Conservation (phyloP, 2,888 invertebrate species). For the Tryphoninae sp. region DNA sequence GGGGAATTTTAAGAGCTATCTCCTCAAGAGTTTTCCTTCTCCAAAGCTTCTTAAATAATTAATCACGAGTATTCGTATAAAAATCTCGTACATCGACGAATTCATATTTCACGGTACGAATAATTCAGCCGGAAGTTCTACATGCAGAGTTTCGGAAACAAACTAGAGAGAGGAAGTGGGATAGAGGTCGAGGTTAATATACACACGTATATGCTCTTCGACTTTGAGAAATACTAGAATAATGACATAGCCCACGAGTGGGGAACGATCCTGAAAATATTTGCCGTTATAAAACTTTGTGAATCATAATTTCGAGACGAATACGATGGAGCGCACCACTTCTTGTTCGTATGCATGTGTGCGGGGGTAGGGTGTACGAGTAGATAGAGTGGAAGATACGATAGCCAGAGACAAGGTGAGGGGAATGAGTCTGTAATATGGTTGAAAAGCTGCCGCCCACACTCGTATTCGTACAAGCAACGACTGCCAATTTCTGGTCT, state of each 20-base stretch:
- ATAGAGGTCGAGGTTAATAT: neutral
- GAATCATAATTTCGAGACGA: neutral
- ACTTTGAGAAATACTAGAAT: neutral
- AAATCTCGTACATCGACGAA: neutral
- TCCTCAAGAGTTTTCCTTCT: constrained; percentile 22
- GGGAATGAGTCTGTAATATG: neutral
- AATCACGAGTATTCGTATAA: neutral
- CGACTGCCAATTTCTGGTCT: constrained; percentile 25
- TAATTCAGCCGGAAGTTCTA: neutral
- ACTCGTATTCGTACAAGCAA: constrained; percentile 28
- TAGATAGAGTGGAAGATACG: no score
- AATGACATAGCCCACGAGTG: neutral
- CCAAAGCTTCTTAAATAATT: constrained; percentile 10
- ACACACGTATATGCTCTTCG: neutral
- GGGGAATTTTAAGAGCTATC: neutral
- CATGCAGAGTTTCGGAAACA: neutral
- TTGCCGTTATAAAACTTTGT: neutral
- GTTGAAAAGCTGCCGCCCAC: constrained; percentile 34
- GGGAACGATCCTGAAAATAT: neutral
- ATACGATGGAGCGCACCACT: neutral
- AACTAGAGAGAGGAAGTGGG: neutral
- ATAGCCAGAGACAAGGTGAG: neutral
- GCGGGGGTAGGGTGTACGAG: no score
- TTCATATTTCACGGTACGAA: neutral
- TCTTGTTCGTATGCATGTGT: neutral